Evolutionary conservation across 2,113 vertebrate genomes (phyloP), one percentile per base, ranked within the genome.

Genomic region (Strix aluco): DNA sequence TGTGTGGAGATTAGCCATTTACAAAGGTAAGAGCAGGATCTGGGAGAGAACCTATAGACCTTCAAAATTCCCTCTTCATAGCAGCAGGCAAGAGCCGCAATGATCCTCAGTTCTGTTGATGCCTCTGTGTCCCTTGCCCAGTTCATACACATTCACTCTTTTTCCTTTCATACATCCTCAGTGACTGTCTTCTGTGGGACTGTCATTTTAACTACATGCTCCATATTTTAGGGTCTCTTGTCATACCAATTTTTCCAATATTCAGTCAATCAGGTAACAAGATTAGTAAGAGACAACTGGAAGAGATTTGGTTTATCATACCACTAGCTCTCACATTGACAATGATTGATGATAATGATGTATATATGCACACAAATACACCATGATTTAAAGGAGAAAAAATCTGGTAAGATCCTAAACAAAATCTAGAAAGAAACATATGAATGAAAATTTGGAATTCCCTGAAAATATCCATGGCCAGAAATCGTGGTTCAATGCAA

Each of bases 311-410:
- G 36, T 87, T 96, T 84, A 58, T 86, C 65, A 55, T 83, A 34
- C 54, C 55, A 81, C 67, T 90, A 77, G 63, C 52, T 42, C 77
- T 91, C 32, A 81, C 13, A 34, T 81, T 96, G 91, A 89, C 89
- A 91, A 27, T 92, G 86, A 95, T 58, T 42, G 71, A 94, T 84
- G 62, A 63, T 95, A 96, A 96, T 93, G 63, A 90, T 92, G 69
- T 67, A 23, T 73, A 11, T 74, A 67, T 63, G 38, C 1, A 2
- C 26, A 63, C 7, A 51, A 40, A 58, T 78, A 34, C 38, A 34
- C 9, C 0, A 1, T 74, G 69, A 74, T 71, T 71, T 78, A 86
- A 94, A 81, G 42, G 52, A 77, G 29, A 46, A 66, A 52, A 81
- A 65, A 79, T 14, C 47, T 57, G n/a, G 2, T 63, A 44, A 94